phyloP scores from a whole-genome alignment of 2,113 vertebrate genomes.

The Corythoichthys intestinalis region DNA sequence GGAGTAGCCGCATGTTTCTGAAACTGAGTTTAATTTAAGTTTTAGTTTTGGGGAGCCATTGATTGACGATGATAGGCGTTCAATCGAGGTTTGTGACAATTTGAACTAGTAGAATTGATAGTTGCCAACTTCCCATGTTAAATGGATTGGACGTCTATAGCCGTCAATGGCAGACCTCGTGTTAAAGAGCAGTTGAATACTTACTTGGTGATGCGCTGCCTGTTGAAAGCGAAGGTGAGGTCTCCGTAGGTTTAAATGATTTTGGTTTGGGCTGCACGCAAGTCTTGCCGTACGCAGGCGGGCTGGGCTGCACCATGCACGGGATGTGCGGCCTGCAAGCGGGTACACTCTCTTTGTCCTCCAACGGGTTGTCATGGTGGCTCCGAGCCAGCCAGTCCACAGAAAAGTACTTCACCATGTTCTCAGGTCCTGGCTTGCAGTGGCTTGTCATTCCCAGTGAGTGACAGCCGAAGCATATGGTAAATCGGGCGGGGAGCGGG shows the following conservation, averaged over 20 bases:
- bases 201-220: conserved; percentile 66
- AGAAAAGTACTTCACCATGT: conserved; percentile 74
- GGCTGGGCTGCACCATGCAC: conserved; percentile 66
- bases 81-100: too few relatives aligned
- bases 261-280: conserved; percentile 65
- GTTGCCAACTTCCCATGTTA: too few relatives aligned
- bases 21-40: conserved; percentile 36
- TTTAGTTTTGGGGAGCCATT: not conserved
- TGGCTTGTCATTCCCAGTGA: conserved; percentile 20
- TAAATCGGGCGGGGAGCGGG: not conserved
- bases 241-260: conserved; percentile 2
- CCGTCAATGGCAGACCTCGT: too few relatives aligned
- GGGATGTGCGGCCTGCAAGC: conserved; percentile 60
- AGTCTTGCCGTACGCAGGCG: conserved; percentile 51
- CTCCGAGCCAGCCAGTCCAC: conserved; percentile 83
- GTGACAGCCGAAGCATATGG: conserved; percentile 28
- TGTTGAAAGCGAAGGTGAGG: conserved; percentile 1
- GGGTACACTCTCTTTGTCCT: not conserved
- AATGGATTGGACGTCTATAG: too few relatives aligned
- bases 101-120: too few relatives aligned
- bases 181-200: conserved; percentile 9
- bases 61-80: too few relatives aligned
- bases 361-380: conserved; percentile 31
- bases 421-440: conserved; percentile 14
- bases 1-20: conserved; percentile 65